Base-by-base conservation (phyloP, 1,140 invertebrate genomes). In the Doryteuthis pealeii region DNA sequence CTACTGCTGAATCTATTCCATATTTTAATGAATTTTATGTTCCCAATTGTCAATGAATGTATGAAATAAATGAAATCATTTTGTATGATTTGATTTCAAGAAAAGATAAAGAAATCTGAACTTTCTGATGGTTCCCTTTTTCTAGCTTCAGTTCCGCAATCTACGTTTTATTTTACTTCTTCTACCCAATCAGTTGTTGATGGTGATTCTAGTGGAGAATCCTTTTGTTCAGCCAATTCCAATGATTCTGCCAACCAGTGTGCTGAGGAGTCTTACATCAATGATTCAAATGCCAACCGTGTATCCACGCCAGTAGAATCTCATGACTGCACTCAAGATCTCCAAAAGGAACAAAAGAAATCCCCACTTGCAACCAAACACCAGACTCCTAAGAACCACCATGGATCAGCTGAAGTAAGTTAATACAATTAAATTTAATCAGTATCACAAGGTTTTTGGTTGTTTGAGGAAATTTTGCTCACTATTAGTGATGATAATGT, bases 361-460 rank as follows among this genome's bases (percentile, higher is more conserved):
- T 15, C 54, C 26, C 54, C 54, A 22, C 4, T 10, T 5, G 6
- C 54, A 28, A 62, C 18, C 1, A 62, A 62, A 18, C 18, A 62
- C 18, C 54, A 62, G 6, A 62, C 54, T 5, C 5, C 54, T 18
- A 62, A 22, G 6, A 5, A 22, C 1, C 54, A 62, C 76, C 79
- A 45, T 73, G 72, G 26, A 26, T 74, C 68, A 70, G 74, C 31
- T 70, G 71, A 72, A 69, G 77, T 78, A 72, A 74, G 77, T 40
- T 10, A 40, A 5, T 62, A n/a, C n/a, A n/a, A n/a, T n/a, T n/a
- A n/a, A n/a, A n/a, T n/a, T n/a, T n/a, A n/a, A 40, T 28, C 31
- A 10, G 31, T 33, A 18, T 4, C 5, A 32, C 18, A 35, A 32
- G 28, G 31, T 72, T n/a, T n/a, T n/a, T n/a, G n/a, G n/a, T n/a